phyloP scores from a whole-genome alignment of 1,140 invertebrate species.

The Cotesia typhae region DNA sequence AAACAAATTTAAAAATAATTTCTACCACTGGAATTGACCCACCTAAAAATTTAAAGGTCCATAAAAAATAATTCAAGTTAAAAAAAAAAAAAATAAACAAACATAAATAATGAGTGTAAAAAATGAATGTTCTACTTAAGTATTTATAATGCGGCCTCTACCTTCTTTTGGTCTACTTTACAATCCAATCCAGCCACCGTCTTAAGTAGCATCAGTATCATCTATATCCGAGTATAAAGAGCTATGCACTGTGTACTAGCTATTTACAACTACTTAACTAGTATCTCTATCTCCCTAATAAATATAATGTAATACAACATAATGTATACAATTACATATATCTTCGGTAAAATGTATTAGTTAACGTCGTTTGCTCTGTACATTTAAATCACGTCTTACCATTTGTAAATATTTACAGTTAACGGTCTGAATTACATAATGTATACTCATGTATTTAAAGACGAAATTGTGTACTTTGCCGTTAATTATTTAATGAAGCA shows the following conservation, averaged over 20 bases:
- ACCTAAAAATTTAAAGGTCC: too few relatives aligned
- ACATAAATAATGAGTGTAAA: neutral
- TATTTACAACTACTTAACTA: slow-evolving; percentile 19
- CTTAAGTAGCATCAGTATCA: slow-evolving; percentile 14
- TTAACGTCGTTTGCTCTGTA: too few relatives aligned
- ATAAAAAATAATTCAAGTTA: neutral
- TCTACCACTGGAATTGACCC: too few relatives aligned
- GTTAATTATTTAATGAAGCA: neutral
- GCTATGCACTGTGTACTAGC: too few relatives aligned
- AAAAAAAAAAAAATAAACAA: slow-evolving; percentile 16
- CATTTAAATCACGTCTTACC: too few relatives aligned
- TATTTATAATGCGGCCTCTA: slow-evolving; percentile 51
- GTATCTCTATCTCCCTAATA: neutral
- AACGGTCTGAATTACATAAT: slow-evolving; percentile 56
- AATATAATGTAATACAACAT: too few relatives aligned
- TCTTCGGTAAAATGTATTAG: slow-evolving; percentile 48
- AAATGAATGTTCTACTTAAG: slow-evolving; percentile 51
- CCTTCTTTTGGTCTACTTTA: slow-evolving; percentile 40
- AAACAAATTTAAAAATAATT: too few relatives aligned
- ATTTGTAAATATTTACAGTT: slow-evolving; percentile 53
- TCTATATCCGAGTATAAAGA: slow-evolving; percentile 4
- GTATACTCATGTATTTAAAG: slow-evolving; percentile 29
- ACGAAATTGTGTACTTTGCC: neutral
- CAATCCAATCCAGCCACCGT: slow-evolving; percentile 12
- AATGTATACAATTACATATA: neutral